Percentiles rank a stretch among this genome's conserved stretches.
phyloP scores from a whole-genome alignment of 2,113 vertebrate genomes.

The Polypterus bichir region DNA sequence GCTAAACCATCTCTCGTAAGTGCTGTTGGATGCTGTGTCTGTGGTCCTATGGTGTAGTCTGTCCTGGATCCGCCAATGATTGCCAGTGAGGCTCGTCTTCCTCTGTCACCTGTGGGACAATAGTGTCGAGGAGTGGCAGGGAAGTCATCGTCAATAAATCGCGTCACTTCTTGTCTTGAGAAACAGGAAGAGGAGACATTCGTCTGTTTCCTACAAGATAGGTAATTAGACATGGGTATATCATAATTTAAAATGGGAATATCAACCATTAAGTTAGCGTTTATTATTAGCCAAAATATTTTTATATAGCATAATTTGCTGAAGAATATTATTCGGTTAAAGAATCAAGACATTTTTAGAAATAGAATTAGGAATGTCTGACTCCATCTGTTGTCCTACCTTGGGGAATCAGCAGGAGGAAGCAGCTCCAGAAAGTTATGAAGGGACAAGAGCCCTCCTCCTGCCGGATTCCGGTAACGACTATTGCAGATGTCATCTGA shows the following conservation, averaged over 20 bases:
- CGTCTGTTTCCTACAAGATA: not conserved
- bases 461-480: constrained; percentile 25
- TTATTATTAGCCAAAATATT: too few species aligned
- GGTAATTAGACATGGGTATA: not conserved
- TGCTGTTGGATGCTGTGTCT: not conserved
- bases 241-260: too few species aligned
- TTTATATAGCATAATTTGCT: too few species aligned
- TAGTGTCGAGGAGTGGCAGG: not conserved
- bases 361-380: not conserved
- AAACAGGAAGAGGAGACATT: not conserved
- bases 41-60: not conserved
- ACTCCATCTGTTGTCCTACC: not conserved
- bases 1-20: not conserved
- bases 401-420: not conserved
- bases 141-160: not conserved
- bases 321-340: not conserved
- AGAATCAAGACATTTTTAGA: not conserved
- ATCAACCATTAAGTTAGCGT: too few species aligned
- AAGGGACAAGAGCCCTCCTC: constrained; percentile 22
- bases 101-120: not conserved
- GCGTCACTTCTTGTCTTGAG: not conserved
- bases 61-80: not conserved
- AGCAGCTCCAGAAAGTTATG: not conserved
- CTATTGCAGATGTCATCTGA: constrained; percentile 56
- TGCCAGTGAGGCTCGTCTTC: not conserved